Evolutionary conservation across 64 coral and sea anemone species (phyloP), one percentile per base, ranked within the genome.

Genomic region (Actinia tenebrosa): DNA sequence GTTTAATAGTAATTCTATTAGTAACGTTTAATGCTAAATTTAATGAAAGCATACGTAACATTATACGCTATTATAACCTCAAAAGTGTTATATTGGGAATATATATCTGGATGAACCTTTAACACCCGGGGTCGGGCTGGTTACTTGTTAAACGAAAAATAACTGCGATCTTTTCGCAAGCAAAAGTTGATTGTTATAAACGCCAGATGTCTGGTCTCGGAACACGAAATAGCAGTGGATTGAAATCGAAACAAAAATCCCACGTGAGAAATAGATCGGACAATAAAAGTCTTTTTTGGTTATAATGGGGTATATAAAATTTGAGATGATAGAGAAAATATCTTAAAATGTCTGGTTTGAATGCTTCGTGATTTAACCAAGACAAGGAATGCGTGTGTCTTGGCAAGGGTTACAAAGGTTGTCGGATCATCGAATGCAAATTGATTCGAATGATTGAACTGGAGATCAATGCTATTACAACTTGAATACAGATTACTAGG

Each of bases 341-440:
- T 13, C 69, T 72, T 42, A 10, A 72, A 37, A 75, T 30, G 69
- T 15, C 19, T 75, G 69, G 26, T 75, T 53, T 81, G 18, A 37
- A 50, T 15, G 16, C 44, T 47, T 81, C 79, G 79, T 81, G 79
- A 81, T 81, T 53, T 53, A 45, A 10, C 44, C 10, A 52, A 81
- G 44, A 81, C 50, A 10, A 81, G 79, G 79, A 81, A 81, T 81
- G 79, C 79, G 79, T 81, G 79, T 81, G 77, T 79, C 22, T 45
- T 53, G n/a, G 79, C 11, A 10, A 81, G 79, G 79, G 79, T 81
- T 18, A 81, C 79, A 81, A 81, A 81, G 79, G 79, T 81, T 81
- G 79, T 53, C 79, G 43, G 79, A 81, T 81, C 79, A 81, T 9
- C 79, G 79, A 81, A 81, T 81, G 79, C 20, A 81, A 81, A 81